A percentile compares a stretch with the other conserved stretches of the same genome.
Conservation (phyloP, 2,113 vertebrate species). For the Larimichthys crocea region DNA sequence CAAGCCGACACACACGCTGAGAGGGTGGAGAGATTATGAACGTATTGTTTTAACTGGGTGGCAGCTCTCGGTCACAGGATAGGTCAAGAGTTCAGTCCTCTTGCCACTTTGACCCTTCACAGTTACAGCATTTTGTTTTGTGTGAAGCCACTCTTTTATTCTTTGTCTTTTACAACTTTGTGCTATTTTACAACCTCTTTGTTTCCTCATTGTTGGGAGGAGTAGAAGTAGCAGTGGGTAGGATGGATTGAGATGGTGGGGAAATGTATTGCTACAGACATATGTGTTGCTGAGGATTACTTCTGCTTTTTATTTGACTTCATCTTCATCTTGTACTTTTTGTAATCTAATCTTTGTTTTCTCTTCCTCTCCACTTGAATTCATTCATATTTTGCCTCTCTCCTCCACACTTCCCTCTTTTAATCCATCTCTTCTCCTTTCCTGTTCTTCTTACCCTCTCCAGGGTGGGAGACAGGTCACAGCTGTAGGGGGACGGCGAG, state of each 20-base stretch:
- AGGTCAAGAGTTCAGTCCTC: slow-evolving; percentile 82
- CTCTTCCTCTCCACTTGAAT: neutral
- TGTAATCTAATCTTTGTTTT: neutral
- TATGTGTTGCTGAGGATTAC: neutral
- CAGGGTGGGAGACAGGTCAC: slow-evolving; percentile 81
- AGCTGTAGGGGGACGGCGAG: slow-evolving; percentile 78
- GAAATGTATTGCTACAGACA: slow-evolving; percentile 26
- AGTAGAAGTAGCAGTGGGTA: slow-evolving; percentile 49
- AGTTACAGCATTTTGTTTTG: slow-evolving; percentile 68
- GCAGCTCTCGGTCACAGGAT: slow-evolving; percentile 55
- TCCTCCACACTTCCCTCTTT: slow-evolving; percentile 26
- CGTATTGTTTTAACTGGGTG: slow-evolving; percentile 75
- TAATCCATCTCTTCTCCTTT: slow-evolving; percentile 44
- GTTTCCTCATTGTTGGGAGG: slow-evolving; percentile 64
- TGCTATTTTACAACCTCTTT: slow-evolving; percentile 79
- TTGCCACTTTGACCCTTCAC: slow-evolving; percentile 73
- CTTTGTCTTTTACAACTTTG: slow-evolving; percentile 73
- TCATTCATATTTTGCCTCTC: neutral
- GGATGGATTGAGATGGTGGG: slow-evolving; percentile 28
- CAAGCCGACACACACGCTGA: slow-evolving; percentile 4
- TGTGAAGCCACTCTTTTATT: slow-evolving; percentile 66
- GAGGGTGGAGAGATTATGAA: slow-evolving; percentile 54
- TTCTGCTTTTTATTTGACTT: slow-evolving; percentile 10
- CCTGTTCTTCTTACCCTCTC: slow-evolving; percentile 51
- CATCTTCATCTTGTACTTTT: neutral